A percentile compares a stretch with the other conserved stretches of the same genome.
These are phyloP conservation scores for Sarcophaga carnaria DNA, from an alignment of 2,888 invertebrate genomes.

Conservation along the genomic window DNA sequence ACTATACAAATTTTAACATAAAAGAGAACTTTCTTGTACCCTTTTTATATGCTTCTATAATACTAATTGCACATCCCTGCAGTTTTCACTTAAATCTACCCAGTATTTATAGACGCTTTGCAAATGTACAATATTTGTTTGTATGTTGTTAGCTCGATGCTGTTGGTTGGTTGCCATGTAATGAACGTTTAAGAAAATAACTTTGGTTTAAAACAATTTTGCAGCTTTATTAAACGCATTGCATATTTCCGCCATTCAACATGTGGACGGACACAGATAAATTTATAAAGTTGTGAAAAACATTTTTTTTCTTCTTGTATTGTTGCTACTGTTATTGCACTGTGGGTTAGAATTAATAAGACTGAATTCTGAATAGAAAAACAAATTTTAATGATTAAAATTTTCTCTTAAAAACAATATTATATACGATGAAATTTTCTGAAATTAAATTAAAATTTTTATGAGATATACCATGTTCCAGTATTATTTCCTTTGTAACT, in stretches of 20 bases:
- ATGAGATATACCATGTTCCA: no score
- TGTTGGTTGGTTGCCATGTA: constrained; percentile 52
- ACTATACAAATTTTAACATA: no score
- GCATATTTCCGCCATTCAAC: constrained; percentile 56
- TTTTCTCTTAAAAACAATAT: no score
- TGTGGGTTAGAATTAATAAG: background rate
- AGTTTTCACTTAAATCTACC: background rate
- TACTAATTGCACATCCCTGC: background rate
- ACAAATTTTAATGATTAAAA: no score
- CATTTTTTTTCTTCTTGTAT: constrained; percentile 23
- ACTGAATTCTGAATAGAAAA: no score
- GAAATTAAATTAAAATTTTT: no score
- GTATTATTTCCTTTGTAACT: no score
- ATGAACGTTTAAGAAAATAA: constrained; percentile 52
- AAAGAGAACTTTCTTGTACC: no score
- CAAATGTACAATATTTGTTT: constrained; percentile 13
- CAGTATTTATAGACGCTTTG: background rate
- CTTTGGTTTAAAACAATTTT: constrained; percentile 48
- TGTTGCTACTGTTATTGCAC: constrained; percentile 20
- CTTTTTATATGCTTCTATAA: no score
- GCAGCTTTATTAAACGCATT: constrained; percentile 63
- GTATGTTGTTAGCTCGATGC: constrained; percentile 52
- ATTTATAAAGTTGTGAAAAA: constrained; percentile 58
- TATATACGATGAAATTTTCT: no score
- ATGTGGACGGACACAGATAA: constrained; percentile 27